Evolutionary conservation across 1,140 invertebrate species (phyloP).

Genomic region (Geopemphigus sp.): DNA sequence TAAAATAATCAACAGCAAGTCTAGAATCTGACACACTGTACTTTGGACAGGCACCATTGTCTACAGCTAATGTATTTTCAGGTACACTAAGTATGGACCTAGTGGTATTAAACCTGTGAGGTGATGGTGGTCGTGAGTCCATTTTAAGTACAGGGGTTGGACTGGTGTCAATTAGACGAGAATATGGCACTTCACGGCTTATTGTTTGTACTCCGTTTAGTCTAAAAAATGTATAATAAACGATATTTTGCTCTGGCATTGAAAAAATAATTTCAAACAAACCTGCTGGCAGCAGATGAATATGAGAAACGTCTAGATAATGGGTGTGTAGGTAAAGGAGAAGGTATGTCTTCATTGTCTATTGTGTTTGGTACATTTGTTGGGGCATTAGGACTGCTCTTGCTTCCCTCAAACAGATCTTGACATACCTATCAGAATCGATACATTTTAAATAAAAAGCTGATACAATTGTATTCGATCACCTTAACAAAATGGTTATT

Average conservation of each 20-base stretch:
- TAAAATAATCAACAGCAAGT: constrained; percentile 70
- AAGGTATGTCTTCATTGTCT: constrained; percentile 45
- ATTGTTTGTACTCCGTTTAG: constrained; percentile 46
- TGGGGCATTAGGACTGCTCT: constrained; percentile 35
- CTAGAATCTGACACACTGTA: constrained; percentile 78
- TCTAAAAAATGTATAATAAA: constrained; percentile 41
- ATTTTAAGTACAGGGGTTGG: constrained; percentile 60
- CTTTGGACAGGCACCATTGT: constrained; percentile 58
- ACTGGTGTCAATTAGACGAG: constrained; percentile 69
- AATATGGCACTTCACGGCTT: constrained; percentile 70
- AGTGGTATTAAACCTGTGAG: constrained; percentile 57
- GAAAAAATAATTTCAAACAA: constrained; percentile 16
- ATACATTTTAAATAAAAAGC: constrained; percentile 7
- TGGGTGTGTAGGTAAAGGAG: constrained; percentile 50
- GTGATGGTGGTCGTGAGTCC: constrained; percentile 64
- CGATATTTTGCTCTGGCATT: neutral
- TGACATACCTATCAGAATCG: constrained; percentile 30
- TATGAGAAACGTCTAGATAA: constrained; percentile 52
- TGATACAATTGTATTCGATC: neutral
- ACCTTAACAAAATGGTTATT: constrained; percentile 6
- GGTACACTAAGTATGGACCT: constrained; percentile 63
- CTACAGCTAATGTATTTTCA: constrained; percentile 54
- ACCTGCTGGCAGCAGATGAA: constrained; percentile 52
- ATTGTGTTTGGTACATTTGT: constrained; percentile 50
- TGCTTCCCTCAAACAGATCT: constrained; percentile 26